phyloP scores from a whole-genome alignment of 2,888 invertebrate genomes.

The Pollenia amentaria region DNA sequence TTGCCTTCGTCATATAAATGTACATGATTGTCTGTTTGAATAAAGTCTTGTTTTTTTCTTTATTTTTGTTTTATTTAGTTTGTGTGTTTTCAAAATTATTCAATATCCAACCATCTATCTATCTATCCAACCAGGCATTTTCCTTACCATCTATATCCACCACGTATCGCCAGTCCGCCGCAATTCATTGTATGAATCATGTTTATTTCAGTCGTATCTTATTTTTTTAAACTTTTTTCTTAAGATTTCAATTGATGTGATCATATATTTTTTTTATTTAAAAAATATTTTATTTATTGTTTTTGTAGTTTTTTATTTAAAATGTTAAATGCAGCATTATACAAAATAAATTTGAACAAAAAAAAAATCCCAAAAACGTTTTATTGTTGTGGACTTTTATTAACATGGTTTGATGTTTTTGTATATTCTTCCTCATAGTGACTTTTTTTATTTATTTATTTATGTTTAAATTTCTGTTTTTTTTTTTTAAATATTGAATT shows the following conservation, averaged over 20 bases:
- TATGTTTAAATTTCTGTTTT: slow-evolving; percentile 31
- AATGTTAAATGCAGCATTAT: slow-evolving; percentile 8
- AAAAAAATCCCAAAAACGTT: slow-evolving; percentile 55
- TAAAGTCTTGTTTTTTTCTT: slow-evolving; percentile 32
- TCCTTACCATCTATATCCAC: slow-evolving; percentile 36
- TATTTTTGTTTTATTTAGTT: slow-evolving; percentile 45
- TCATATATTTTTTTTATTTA: slow-evolving; percentile 34
- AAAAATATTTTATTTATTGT: slow-evolving; percentile 62
- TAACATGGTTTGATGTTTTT: slow-evolving; percentile 56
- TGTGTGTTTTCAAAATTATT: slow-evolving; percentile 48
- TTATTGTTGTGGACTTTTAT: slow-evolving; percentile 74
- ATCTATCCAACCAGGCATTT: slow-evolving; percentile 35
- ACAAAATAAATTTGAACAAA: background rate
- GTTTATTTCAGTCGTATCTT: slow-evolving; percentile 40
- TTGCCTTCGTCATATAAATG: slow-evolving; percentile 70
- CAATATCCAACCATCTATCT: slow-evolving; percentile 43
- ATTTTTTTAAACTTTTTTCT: slow-evolving; percentile 33
- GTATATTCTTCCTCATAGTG: slow-evolving; percentile 43
- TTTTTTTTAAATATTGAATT: slow-evolving; percentile 35
- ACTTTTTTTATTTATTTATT: slow-evolving; percentile 46
- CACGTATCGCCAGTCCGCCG: slow-evolving; percentile 4
- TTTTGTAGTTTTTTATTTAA: slow-evolving; percentile 31
- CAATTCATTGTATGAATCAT: slow-evolving; percentile 62
- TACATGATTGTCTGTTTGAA: slow-evolving; percentile 52
- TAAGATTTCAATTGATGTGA: slow-evolving; percentile 64